These are phyloP conservation scores for Chalcis sispes DNA, from an alignment of 2,888 invertebrate species.

Conservation along the genomic window DNA sequence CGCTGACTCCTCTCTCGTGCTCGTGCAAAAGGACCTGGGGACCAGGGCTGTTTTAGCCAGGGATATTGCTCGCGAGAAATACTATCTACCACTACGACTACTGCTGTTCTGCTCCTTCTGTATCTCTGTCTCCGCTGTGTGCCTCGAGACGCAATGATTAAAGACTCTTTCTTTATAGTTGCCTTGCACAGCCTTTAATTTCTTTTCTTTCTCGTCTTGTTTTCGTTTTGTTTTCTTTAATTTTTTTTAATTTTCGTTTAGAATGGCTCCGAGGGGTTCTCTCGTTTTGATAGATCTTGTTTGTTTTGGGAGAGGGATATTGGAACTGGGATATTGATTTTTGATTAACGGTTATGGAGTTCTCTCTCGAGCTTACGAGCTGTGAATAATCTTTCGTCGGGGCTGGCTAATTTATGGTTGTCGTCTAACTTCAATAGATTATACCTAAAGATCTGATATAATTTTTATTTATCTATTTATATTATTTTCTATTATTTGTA, in stretches of 20 bases:
- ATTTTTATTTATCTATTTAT: conserved; percentile 21
- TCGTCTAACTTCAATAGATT: conserved; percentile 23
- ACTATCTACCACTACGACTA: too few relatives aligned
- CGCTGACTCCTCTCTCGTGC: too few relatives aligned
- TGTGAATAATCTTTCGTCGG: conserved; percentile 8
- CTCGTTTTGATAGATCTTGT: conserved; percentile 10
- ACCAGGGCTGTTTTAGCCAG: too few relatives aligned
- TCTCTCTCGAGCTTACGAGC: conserved; percentile 48
- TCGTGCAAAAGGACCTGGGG: too few relatives aligned
- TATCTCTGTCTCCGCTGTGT: too few relatives aligned
- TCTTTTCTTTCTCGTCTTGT: not conserved
- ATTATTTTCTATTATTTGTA: too few relatives aligned
- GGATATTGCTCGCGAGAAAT: too few relatives aligned
- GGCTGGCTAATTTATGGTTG: conserved; percentile 24
- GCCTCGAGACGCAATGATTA: too few relatives aligned
- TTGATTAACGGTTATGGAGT: conserved; percentile 51
- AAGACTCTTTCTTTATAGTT: too few relatives aligned
- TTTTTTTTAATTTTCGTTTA: not conserved
- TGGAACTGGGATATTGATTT: conserved; percentile 48
- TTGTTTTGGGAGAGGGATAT: conserved; percentile 30
- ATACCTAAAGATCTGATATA: conserved; percentile 26
- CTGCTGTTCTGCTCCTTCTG: too few relatives aligned
- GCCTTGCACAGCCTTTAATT: not conserved
- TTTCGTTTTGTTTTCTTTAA: not conserved
- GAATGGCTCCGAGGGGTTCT: not conserved